Evolutionary conservation across 2,113 vertebrate genomes (phyloP).

Genomic region (Ophthalmolycus amberensis): DNA sequence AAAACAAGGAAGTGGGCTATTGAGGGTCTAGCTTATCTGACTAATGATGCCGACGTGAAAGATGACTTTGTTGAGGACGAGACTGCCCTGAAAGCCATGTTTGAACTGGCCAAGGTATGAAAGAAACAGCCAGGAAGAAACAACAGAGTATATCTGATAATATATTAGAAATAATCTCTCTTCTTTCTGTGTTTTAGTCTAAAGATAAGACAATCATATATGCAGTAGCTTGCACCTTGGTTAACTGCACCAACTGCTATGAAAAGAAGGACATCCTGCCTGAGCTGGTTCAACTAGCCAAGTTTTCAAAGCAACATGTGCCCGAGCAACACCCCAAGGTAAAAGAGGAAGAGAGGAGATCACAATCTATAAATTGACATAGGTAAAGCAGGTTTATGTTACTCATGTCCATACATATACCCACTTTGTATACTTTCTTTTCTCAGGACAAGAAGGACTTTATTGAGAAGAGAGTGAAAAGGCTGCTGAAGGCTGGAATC

Average conservation of each 20-base stretch:
- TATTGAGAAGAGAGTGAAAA: conserved; percentile 89
- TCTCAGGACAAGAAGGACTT: conserved; percentile 97
- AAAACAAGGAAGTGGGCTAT: conserved; percentile 95
- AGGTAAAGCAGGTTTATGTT: neutral
- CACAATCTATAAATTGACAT: neutral
- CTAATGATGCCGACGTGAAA: conserved; percentile 96
- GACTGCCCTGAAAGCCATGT: conserved; percentile 93
- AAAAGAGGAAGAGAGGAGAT: neutral
- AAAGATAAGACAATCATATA: conserved; percentile 96
- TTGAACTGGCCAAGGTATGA: conserved; percentile 92
- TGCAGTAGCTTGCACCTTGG: conserved; percentile 90
- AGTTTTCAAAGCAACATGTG: conserved; percentile 98
- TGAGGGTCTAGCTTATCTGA: conserved; percentile 95
- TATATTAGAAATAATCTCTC: neutral
- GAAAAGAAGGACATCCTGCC: conserved; percentile 96
- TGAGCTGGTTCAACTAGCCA: conserved; percentile 95
- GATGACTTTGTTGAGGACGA: conserved; percentile 98
- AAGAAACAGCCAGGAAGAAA: neutral
- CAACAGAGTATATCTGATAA: neutral
- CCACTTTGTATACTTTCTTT: neutral
- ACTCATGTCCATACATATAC: neutral
- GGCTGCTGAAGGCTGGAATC: conserved; percentile 89
- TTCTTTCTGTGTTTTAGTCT: conserved; percentile 80
- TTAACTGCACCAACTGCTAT: conserved; percentile 97
- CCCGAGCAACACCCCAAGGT: conserved; percentile 98